These are phyloP conservation scores for Esox lucius DNA, from an alignment of 2,797 vertebrate species.

Conservation along the genomic window DNA sequence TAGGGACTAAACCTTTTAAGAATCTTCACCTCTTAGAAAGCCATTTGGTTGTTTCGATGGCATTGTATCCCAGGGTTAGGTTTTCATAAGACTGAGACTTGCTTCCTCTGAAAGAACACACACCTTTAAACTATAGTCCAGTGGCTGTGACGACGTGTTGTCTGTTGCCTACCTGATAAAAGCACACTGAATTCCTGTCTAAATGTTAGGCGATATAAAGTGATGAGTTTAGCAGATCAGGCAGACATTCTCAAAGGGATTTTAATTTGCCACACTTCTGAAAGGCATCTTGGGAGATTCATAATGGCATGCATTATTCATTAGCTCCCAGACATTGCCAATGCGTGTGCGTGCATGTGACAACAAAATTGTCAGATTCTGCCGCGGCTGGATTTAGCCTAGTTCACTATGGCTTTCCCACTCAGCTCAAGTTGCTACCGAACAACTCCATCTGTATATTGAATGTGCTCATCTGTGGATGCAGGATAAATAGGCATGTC, in stretches of 20 bases:
- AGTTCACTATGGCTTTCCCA: neutral
- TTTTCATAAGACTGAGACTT: no score
- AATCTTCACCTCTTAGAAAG: no score
- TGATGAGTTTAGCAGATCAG: neutral
- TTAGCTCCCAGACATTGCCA: slow-evolving; percentile 1
- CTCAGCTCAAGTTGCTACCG: no score
- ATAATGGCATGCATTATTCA: slow-evolving; percentile 19
- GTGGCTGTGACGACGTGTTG: neutral
- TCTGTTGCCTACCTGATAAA: neutral
- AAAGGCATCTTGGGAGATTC: slow-evolving; percentile 9
- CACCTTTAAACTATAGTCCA: neutral
- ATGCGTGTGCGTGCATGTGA: neutral
- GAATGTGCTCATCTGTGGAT: neutral
- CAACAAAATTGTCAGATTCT: neutral
- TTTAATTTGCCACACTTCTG: slow-evolving; percentile 3
- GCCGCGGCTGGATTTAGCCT: neutral
- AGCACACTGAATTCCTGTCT: neutral
- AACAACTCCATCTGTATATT: neutral
- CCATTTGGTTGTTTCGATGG: no score
- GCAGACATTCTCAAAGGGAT: slow-evolving; percentile 7
- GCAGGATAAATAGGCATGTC: neutral
- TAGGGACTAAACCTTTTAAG: no score
- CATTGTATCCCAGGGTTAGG: no score
- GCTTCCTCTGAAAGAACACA: neutral
- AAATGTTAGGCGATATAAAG: neutral